Evolutionary conservation across 2,797 vertebrate genomes (phyloP).

Genomic region (Neomorphus geoffroyi): DNA sequence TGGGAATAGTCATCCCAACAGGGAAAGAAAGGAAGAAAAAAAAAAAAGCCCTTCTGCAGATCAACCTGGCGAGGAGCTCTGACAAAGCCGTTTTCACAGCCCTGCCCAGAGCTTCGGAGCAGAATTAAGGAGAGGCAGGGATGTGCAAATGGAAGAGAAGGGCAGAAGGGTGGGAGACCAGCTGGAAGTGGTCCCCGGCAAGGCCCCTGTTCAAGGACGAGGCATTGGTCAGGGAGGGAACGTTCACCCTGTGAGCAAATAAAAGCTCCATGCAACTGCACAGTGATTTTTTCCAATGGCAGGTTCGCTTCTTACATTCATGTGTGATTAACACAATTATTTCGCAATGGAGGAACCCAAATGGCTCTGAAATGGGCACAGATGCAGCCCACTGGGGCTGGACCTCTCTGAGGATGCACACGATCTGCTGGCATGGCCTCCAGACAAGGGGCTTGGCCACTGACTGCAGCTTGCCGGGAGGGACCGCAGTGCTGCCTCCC

Average conservation of each 20-base stretch:
- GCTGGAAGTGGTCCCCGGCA: background rate
- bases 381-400: background rate
- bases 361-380: background rate
- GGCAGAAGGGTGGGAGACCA: background rate
- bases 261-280: background rate
- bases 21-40: background rate
- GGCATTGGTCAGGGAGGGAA: background rate
- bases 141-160: background rate
- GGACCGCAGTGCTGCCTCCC: background rate
- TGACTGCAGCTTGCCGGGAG: background rate
- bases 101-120: background rate
- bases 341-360: background rate
- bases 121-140: background rate
- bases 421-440: background rate
- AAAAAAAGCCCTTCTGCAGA: conserved; percentile 2
- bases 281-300: background rate
- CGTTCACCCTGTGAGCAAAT: background rate
- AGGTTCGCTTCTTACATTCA: background rate
- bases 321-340: background rate
- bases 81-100: conserved; percentile 45
- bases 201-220: background rate
- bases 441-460: background rate
- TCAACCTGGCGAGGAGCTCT: conserved; percentile 41
- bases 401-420: background rate
- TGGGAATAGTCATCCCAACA: conserved; percentile 66